Evolutionary conservation across 1,140 invertebrate genomes (phyloP).

Genomic region (Ctenoplectra terminalis): DNA sequence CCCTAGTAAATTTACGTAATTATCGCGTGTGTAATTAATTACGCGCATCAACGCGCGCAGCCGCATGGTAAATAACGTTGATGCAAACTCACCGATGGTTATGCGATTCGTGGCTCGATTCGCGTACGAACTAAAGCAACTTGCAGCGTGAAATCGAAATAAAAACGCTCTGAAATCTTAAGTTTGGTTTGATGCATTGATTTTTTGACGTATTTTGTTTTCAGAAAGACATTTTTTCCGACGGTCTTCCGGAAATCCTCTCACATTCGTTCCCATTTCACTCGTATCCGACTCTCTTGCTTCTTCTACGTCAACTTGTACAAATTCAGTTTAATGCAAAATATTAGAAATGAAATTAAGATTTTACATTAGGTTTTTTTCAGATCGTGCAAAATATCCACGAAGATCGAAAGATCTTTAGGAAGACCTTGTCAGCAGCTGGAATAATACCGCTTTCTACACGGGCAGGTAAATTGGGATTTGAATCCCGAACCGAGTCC

Average conservation of each 20-base stretch:
- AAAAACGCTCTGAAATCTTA: too few species aligned
- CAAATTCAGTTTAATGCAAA: too few species aligned
- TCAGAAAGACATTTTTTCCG: too few species aligned
- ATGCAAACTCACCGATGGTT: not conserved
- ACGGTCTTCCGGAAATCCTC: too few species aligned
- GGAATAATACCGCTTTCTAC: not conserved
- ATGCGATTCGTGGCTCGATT: not conserved
- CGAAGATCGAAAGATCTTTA: not conserved
- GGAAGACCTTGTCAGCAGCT: not conserved
- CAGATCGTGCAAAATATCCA: not conserved
- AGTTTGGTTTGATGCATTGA: too few species aligned
- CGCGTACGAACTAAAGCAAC: not conserved
- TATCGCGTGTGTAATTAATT: slow-evolving; percentile 24
- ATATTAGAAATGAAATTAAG: too few species aligned
- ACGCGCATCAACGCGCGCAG: not conserved
- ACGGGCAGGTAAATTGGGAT: not conserved
- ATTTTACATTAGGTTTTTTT: too few species aligned
- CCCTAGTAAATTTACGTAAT: slow-evolving; percentile 2
- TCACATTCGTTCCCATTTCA: too few species aligned
- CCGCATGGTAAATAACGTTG: slow-evolving; percentile 14
- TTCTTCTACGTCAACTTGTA: too few species aligned
- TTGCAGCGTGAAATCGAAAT: too few species aligned
- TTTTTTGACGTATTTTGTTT: too few species aligned
- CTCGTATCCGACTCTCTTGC: too few species aligned
- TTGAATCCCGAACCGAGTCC: slow-evolving; percentile 7